phyloP scores from a whole-genome alignment of 2,888 invertebrate genomes.

The Morinoia aosen region DNA sequence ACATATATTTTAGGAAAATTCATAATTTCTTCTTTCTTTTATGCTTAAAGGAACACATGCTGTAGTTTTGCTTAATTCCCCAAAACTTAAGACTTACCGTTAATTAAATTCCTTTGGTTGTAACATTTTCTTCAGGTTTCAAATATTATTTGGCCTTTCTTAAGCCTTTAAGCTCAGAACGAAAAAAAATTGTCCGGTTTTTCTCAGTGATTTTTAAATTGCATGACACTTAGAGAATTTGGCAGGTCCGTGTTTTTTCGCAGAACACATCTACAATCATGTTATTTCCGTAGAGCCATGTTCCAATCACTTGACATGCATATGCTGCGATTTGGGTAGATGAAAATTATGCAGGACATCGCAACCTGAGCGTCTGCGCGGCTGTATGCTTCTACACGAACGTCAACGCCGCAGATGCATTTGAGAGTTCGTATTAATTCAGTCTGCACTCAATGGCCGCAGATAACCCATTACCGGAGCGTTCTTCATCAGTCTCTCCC shows the following conservation, averaged over 20 bases:
- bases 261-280: not conserved
- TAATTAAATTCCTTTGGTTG: no score
- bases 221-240: not conserved
- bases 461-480: constrained; percentile 26
- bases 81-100: no score
- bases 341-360: not conserved
- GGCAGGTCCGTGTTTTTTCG: not conserved
- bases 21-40: not conserved
- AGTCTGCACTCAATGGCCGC: not conserved
- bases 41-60: not conserved
- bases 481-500: constrained; percentile 33
- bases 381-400: not conserved
- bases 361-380: not conserved
- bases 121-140: no score
- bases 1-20: not conserved
- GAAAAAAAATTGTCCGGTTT: not conserved
- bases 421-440: not conserved
- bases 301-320: not conserved
- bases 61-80: no score
- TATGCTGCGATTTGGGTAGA: not conserved
- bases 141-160: no score
- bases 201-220: not conserved
- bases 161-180: no score
- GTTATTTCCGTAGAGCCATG: not conserved
- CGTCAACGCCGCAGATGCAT: not conserved